These are phyloP conservation scores for Hyphantria cunea DNA, from an alignment of 1,140 invertebrate genomes.

Conservation along the genomic window DNA sequence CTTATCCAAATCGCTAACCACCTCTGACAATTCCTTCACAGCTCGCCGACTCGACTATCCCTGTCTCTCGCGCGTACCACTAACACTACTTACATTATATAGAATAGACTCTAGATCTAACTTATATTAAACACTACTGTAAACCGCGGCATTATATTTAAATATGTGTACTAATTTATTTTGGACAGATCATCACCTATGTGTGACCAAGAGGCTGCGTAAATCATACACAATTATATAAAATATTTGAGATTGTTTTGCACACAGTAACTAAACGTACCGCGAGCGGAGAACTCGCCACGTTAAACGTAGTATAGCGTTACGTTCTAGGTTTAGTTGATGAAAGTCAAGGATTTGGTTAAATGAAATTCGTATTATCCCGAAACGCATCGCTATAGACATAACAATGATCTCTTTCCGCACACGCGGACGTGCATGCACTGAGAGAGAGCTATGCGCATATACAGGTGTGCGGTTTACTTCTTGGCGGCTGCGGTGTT, in stretches of 20 bases:
- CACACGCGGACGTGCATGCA: neutral
- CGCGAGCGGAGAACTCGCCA: neutral
- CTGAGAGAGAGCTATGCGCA: too few species aligned
- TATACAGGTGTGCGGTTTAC: conserved; percentile 29
- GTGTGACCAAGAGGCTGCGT: conserved; percentile 26
- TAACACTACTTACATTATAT: conserved; percentile 33
- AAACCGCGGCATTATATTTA: conserved; percentile 27
- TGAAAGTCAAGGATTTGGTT: neutral
- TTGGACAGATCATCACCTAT: conserved; percentile 35
- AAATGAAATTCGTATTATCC: neutral
- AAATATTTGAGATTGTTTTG: conserved; percentile 25
- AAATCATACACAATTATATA: conserved; percentile 26
- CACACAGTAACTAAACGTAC: conserved; percentile 7
- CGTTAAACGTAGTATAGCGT: neutral
- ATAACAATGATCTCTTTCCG: neutral
- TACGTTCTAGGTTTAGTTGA: neutral
- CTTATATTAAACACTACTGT: conserved; percentile 25
- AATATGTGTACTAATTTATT: conserved; percentile 14
- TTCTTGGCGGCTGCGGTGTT: conserved; percentile 48
- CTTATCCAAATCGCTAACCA: conserved; percentile 12
- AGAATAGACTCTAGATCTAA: conserved; percentile 27
- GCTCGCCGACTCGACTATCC: conserved; percentile 23
- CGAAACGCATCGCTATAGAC: neutral
- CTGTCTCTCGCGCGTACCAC: conserved; percentile 28
- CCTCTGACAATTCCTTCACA: conserved; percentile 27